Percentiles rank a stretch among this genome's conserved stretches.
Evolutionary conservation across 2,797 vertebrate genomes (phyloP).

Genomic region (Sebastes vulpes): DNA sequence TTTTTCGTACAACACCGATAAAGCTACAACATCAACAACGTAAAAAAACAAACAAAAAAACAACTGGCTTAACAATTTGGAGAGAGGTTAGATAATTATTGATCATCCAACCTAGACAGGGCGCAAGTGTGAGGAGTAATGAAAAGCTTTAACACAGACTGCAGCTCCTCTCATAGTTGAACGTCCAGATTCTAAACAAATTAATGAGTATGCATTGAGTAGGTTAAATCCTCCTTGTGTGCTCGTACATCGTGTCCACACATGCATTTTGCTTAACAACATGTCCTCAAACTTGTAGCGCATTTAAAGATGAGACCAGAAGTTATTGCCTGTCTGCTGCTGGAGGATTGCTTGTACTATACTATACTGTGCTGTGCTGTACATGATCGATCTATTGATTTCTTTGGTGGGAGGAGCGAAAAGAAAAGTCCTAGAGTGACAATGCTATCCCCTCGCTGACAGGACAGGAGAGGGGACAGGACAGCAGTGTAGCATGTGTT

Average conservation of each 20-base stretch:
- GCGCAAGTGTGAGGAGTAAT: conserved; percentile 35
- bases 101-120: conserved; percentile 38
- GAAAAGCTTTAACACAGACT: conserved; percentile 27
- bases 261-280: conserved; percentile 39
- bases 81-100: conserved; percentile 47
- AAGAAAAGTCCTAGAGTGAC: conserved; percentile 56
- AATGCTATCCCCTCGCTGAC: conserved; percentile 35
- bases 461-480: conserved; percentile 19
- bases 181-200: conserved; percentile 33
- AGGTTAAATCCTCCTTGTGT: conserved; percentile 40
- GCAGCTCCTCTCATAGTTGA: conserved; percentile 40
- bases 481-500: conserved; percentile 72
- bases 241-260: conserved; percentile 11
- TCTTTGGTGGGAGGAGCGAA: conserved; percentile 85
- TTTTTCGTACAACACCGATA: conserved; percentile 72
- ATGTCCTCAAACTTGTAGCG: conserved; percentile 51
- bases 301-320: conserved; percentile 50
- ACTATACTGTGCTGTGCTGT: conserved; percentile 59
- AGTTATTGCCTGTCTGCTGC: conserved; percentile 73
- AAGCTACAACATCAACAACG: conserved; percentile 75
- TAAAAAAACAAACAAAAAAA: conserved; percentile 13
- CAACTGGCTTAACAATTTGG: conserved; percentile 58
- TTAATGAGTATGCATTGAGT: conserved; percentile 25
- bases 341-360: conserved; percentile 54
- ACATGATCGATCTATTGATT: conserved; percentile 61